Evolutionary conservation across 1,140 invertebrate genomes (phyloP), one percentile per base, ranked within the genome.

Genomic region (Bombus pascuorum): DNA sequence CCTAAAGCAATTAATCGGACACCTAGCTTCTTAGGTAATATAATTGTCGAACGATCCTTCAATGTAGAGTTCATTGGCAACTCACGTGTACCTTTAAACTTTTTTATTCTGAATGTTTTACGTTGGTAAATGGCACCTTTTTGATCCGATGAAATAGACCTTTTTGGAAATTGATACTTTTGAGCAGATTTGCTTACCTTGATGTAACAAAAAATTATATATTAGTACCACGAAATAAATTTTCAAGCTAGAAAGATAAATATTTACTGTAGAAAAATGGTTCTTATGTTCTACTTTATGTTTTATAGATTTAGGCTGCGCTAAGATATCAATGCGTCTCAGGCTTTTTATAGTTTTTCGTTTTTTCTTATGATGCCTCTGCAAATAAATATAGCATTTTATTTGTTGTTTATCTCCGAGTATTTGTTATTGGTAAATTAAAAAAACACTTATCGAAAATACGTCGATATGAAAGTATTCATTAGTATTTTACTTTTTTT

Each of bases 261-360:
- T 66, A 42, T 34, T 79, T 71, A 84, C 82, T 37, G 13, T 71
- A 25, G 37, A 25, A 25, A 42, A 70, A 25, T 13, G 74, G 32
- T 39, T 39, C 4, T 62, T 44, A 18, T 47, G 25, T 25, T n/a
- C 13, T 5, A 9, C 5, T 57, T 22, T 53, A 32, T 44, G 6
- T 22, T 72, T 79, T 8, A 42, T 2, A 62, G 25, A 80, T 62
- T 72, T 85, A 2, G 83, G 76, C 15, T 72, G 68, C 6, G 76
- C 83, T 3, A 85, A 42, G 10, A 85, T 59, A 28, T 85, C 83
- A 68, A 85, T 85, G 8, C 77, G 83, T 25, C 53, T 84, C 9
- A 71, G 2, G 5, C 37, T 71, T 32, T 59, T 79, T 4, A 28
- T 13, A 34, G 8, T 32, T 10, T 39, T 62, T 39, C 47, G 66